phyloP scores from a whole-genome alignment of 2,797 vertebrate genomes.

The Hoplostethus mediterraneus region DNA sequence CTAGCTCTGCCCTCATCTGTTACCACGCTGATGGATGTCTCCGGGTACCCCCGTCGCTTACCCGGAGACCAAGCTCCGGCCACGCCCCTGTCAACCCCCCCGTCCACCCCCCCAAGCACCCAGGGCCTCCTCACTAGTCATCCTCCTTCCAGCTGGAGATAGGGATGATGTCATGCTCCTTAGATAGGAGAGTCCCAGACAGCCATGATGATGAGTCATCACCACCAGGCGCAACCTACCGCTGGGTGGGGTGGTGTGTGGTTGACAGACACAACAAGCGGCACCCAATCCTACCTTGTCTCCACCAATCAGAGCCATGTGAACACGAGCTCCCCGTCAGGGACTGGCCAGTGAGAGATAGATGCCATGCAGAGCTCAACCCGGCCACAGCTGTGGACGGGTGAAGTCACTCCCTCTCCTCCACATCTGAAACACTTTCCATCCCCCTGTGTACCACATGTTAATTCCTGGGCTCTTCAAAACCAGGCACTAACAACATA shows the following conservation, averaged over 20 bases:
- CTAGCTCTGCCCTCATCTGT: slow-evolving; percentile 62
- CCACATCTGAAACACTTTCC: slow-evolving; percentile 57
- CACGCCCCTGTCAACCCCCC: slow-evolving; percentile 57
- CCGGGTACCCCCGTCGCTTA: slow-evolving; percentile 54
- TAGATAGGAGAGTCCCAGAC: slow-evolving; percentile 75
- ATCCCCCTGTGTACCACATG: slow-evolving; percentile 72
- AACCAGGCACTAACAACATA: slow-evolving; percentile 52
- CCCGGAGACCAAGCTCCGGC: slow-evolving; percentile 32
- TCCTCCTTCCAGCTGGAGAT: slow-evolving; percentile 73
- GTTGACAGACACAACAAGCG: slow-evolving; percentile 73
- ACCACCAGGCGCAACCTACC: slow-evolving; percentile 65
- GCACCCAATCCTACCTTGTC: slow-evolving; percentile 47
- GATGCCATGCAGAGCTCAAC: slow-evolving; percentile 38
- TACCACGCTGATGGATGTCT: slow-evolving; percentile 54
- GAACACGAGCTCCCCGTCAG: slow-evolving; percentile 57
- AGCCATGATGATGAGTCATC: slow-evolving; percentile 75
- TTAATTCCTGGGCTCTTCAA: slow-evolving; percentile 62
- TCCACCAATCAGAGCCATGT: slow-evolving; percentile 67
- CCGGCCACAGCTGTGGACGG: slow-evolving; percentile 27
- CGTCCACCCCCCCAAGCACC: slow-evolving; percentile 47
- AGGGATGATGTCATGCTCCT: slow-evolving; percentile 78
- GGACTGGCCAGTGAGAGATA: slow-evolving; percentile 56
- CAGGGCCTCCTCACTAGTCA: slow-evolving; percentile 53
- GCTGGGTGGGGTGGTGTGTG: slow-evolving; percentile 61
- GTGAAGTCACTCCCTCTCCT: slow-evolving; percentile 62